These are phyloP conservation scores for Peromyscus melanophrys DNA, from an alignment of 2,797 vertebrate species.

Conservation along the genomic window DNA sequence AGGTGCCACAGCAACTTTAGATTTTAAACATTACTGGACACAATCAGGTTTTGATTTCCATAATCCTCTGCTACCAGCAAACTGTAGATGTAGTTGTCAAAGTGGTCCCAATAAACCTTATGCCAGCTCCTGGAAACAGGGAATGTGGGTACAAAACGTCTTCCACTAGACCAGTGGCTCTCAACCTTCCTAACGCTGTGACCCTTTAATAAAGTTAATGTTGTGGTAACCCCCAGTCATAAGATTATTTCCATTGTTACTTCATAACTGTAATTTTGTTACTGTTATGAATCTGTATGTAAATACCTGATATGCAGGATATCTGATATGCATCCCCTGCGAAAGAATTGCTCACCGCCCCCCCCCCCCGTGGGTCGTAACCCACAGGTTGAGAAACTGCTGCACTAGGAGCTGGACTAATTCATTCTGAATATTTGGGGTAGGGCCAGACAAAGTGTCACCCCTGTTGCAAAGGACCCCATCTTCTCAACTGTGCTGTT, in stretches of 20 bases:
- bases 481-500: not conserved
- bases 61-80: not conserved
- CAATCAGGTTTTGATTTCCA: slow-evolving; percentile 58
- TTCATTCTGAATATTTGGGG: not conserved
- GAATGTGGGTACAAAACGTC: not conserved
- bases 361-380: not conserved
- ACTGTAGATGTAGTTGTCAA: slow-evolving; percentile 28
- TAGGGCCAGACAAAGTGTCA: not conserved
- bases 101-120: slow-evolving; percentile 41
- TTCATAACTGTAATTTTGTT: not conserved
- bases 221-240: not conserved
- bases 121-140: not conserved
- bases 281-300: not conserved
- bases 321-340: not conserved
- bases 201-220: not conserved
- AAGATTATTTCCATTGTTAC: not conserved
- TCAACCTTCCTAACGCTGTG: not conserved
- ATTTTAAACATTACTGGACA: slow-evolving; percentile 47
- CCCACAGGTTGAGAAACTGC: not conserved
- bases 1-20: slow-evolving; percentile 25
- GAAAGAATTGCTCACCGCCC: not conserved
- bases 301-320: not conserved
- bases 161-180: fast-evolving
- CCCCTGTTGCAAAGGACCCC: not conserved
- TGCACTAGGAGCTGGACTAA: fast-evolving